phyloP scores from a whole-genome alignment of 2,797 vertebrate species.

The Eremophila alpestris region DNA sequence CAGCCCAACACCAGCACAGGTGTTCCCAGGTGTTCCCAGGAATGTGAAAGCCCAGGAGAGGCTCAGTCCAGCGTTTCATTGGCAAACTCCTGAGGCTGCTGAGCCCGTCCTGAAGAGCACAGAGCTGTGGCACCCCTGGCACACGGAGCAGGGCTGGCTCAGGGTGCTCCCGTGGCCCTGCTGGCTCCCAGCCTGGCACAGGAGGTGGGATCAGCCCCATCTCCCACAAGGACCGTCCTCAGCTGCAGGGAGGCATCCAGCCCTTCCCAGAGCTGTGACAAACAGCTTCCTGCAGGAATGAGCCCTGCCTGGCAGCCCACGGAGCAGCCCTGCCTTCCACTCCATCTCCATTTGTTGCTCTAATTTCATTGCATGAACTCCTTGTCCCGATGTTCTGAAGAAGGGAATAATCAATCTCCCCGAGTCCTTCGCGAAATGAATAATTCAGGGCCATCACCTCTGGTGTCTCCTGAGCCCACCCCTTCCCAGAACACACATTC shows the following conservation, averaged over 20 bases:
- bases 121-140: background rate
- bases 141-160: background rate
- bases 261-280: background rate
- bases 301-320: slow-evolving; percentile 12
- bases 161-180: background rate
- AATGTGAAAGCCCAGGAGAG: background rate
- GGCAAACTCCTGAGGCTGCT: background rate
- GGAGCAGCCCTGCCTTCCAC: background rate
- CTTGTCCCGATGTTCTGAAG: background rate
- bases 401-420: background rate
- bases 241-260: slow-evolving; percentile 19
- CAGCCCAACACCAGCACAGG: background rate
- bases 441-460: background rate
- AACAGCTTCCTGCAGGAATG: background rate
- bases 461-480: background rate
- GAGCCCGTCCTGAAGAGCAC: fast-evolving
- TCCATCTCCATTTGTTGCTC: background rate
- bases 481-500: background rate
- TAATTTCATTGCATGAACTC: background rate
- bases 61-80: fast-evolving
- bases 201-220: background rate
- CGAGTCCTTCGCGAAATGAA: background rate
- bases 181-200: background rate
- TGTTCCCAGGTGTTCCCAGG: background rate
- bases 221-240: background rate